Evolutionary conservation across 2,797 vertebrate genomes (phyloP).

Genomic region (Scyliorhinus canicula): DNA sequence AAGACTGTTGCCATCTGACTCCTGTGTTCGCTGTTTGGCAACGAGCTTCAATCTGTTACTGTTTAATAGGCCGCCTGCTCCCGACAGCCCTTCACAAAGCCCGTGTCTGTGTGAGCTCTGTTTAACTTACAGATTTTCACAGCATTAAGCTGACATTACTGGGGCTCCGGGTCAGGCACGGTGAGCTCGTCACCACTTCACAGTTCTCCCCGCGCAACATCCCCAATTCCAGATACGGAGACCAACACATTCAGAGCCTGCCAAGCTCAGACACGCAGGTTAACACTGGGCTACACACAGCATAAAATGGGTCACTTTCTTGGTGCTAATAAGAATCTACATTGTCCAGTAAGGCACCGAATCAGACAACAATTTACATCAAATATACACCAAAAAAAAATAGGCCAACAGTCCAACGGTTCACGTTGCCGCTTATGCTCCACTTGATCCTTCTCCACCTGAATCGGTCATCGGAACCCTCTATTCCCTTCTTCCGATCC

Average conservation of each 20-base stretch:
- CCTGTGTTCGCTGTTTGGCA: not conserved
- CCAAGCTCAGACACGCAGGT: not conserved
- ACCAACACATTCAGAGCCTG: not conserved
- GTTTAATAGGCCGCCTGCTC: not conserved
- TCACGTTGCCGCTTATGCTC: not conserved
- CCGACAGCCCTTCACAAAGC: not conserved
- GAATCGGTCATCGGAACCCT: not conserved
- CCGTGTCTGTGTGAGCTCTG: not conserved
- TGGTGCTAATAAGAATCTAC: not conserved
- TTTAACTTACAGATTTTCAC: not conserved
- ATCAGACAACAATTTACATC: not conserved
- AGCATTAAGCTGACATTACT: not conserved
- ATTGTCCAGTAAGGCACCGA: not conserved
- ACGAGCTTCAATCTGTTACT: slow-evolving; percentile 24
- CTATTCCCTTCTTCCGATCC: too few species aligned
- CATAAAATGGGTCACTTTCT: not conserved
- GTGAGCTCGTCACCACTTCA: not conserved
- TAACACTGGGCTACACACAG: not conserved
- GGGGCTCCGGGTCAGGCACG: not conserved
- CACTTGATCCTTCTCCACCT: not conserved
- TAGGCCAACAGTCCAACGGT: not conserved
- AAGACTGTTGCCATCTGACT: not conserved
- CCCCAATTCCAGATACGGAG: not conserved
- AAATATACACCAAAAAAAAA: not conserved
- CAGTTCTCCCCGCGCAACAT: not conserved